Conservation (phyloP, 1,140 invertebrate species). For the Trichomalopsis sarcophagae region DNA sequence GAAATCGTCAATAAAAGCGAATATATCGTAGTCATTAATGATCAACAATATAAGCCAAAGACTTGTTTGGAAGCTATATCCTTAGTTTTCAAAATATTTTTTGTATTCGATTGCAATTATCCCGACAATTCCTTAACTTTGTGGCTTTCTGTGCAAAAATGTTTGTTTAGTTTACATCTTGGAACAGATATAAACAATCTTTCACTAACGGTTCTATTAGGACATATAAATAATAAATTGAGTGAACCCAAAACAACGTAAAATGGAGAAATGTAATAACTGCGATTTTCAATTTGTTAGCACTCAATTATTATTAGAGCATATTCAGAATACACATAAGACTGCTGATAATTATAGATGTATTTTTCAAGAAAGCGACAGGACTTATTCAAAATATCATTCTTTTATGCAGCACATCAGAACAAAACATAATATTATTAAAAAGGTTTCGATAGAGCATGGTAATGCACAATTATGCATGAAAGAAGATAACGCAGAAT, state of each 20-base stretch:
- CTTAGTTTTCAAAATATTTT: constrained; percentile 30
- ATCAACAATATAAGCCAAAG: background rate
- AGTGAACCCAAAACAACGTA: background rate
- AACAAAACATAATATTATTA: background rate
- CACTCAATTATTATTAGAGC: background rate
- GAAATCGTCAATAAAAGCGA: background rate
- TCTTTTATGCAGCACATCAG: background rate
- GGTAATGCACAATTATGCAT: background rate
- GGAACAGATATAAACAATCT: background rate
- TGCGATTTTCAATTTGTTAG: background rate
- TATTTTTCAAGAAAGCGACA: background rate
- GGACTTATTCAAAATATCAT: background rate
- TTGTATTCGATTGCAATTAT: constrained; percentile 43
- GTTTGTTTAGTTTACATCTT: background rate
- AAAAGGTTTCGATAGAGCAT: background rate
- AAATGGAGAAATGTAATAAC: background rate
- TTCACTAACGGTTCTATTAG: background rate
- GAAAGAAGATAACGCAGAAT: background rate
- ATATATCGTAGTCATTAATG: constrained; percentile 36
- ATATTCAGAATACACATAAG: background rate
- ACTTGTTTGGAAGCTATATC: constrained; percentile 30
- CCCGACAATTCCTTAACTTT: background rate
- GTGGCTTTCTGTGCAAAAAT: background rate
- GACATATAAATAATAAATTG: background rate
- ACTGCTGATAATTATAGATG: background rate